Conservation (phyloP, 2,797 vertebrate species). For the Hoplostethus atlanticus region DNA sequence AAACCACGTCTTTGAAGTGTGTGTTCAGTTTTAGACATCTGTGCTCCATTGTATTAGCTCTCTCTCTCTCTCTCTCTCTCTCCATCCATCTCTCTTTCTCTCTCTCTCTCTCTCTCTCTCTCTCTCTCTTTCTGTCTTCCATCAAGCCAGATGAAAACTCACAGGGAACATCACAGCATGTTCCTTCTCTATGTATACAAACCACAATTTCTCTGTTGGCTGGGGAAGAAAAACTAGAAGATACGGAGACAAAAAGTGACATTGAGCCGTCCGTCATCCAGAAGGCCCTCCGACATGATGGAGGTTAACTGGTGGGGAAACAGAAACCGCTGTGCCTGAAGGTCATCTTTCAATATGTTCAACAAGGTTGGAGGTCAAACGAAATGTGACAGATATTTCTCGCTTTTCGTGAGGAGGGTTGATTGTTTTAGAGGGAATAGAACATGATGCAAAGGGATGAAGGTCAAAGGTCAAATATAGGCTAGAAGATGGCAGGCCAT, state of each 20-base stretch:
- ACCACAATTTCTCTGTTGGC: constrained; percentile 36
- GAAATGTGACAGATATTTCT: too few relatives aligned
- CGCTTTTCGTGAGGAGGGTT: too few relatives aligned
- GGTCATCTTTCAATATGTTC: too few relatives aligned
- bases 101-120: not conserved
- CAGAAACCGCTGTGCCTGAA: too few relatives aligned
- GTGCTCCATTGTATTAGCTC: constrained; percentile 50
- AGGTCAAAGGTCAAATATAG: too few relatives aligned
- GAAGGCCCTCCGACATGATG: too few relatives aligned
- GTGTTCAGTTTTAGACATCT: constrained; percentile 55
- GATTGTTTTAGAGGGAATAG: too few relatives aligned
- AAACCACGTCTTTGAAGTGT: constrained; percentile 40
- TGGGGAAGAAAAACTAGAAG: constrained; percentile 28
- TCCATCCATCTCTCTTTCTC: constrained; percentile 1
- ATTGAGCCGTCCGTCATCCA: constrained; percentile 42
- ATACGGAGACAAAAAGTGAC: constrained; percentile 20
- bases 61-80: constrained; percentile 4
- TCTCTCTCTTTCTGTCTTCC: constrained; percentile 45
- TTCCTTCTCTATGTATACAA: constrained; percentile 43
- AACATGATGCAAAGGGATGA: too few relatives aligned
- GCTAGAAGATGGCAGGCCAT: too few relatives aligned
- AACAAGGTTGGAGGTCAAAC: too few relatives aligned
- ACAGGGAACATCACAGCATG: constrained; percentile 14
- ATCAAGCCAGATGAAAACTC: constrained; percentile 52
- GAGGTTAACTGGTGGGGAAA: too few relatives aligned